These are phyloP conservation scores for Piaya cayana DNA, from an alignment of 2,113 vertebrate genomes.

Conservation along the genomic window DNA sequence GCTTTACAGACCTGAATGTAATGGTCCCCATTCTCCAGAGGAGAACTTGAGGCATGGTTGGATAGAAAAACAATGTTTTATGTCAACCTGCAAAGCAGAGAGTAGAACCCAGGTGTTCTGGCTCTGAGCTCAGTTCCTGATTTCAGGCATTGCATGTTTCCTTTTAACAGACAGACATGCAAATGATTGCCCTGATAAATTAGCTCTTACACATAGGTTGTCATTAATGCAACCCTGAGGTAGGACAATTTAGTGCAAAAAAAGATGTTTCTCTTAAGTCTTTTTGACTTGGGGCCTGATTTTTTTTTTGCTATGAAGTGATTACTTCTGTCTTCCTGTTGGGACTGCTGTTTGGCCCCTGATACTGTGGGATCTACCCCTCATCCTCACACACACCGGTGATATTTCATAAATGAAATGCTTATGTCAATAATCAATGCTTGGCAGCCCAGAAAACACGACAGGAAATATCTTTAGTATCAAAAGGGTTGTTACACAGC, in stretches of 20 bases:
- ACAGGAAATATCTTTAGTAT: slow-evolving; percentile 22
- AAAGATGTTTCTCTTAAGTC: not conserved
- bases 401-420: slow-evolving; percentile 44
- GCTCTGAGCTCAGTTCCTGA: not conserved
- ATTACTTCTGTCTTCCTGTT: not conserved
- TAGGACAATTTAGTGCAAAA: not conserved
- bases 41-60: not conserved
- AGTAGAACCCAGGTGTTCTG: not conserved
- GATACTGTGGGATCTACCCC: slow-evolving; percentile 31
- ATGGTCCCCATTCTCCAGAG: not conserved
- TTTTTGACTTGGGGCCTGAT: not conserved
- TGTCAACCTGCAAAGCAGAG: not conserved
- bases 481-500: slow-evolving; percentile 26
- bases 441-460: slow-evolving; percentile 17
- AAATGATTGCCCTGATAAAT: not conserved
- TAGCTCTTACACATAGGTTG: not conserved
- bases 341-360: slow-evolving; percentile 17
- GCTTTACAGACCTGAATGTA: not conserved
- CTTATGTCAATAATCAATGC: slow-evolving; percentile 35
- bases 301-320: slow-evolving; percentile 11
- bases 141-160: not conserved
- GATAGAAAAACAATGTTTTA: not conserved
- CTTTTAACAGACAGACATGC: not conserved
- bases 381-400: not conserved
- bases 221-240: not conserved